Evolutionary conservation across 1,140 invertebrate genomes (phyloP).

Genomic region (Drosophila truncata): DNA sequence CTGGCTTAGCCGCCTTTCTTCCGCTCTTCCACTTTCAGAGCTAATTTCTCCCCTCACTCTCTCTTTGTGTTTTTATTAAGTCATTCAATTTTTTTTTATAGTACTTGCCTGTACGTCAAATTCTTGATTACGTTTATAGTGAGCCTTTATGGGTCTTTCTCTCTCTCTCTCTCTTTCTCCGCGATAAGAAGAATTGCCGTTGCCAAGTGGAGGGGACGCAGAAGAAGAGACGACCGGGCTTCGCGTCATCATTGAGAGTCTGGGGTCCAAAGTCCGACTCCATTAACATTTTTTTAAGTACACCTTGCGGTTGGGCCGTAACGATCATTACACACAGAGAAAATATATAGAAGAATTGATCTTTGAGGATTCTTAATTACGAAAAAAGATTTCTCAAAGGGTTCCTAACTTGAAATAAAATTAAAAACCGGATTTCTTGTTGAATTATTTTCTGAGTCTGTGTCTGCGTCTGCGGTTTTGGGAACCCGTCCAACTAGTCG

Average conservation of each 20-base stretch:
- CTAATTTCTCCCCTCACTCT: constrained; percentile 4
- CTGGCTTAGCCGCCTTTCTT: constrained; percentile 13
- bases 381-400: neutral
- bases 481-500: constrained; percentile 51
- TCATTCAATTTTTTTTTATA: constrained; percentile 33
- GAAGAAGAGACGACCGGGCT: constrained; percentile 1
- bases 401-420: neutral
- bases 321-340: constrained; percentile 10
- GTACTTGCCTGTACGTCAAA: constrained; percentile 22
- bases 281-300: constrained; percentile 24
- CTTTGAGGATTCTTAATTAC: neutral
- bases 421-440: neutral
- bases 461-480: constrained; percentile 32
- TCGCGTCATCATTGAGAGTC: constrained; percentile 28
- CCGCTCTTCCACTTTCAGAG: constrained; percentile 5
- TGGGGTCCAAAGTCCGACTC: constrained; percentile 33
- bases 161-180: neutral
- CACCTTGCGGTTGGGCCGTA: constrained; percentile 39
- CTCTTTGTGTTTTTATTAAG: constrained; percentile 39
- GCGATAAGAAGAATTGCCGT: constrained; percentile 38
- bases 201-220: constrained; percentile 21
- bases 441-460: neutral
- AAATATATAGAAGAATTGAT: neutral
- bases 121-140: constrained; percentile 40
- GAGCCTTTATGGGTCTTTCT: constrained; percentile 23